Base-by-base conservation (phyloP, 2,113 vertebrate species). In the Bufo gargarizans region DNA sequence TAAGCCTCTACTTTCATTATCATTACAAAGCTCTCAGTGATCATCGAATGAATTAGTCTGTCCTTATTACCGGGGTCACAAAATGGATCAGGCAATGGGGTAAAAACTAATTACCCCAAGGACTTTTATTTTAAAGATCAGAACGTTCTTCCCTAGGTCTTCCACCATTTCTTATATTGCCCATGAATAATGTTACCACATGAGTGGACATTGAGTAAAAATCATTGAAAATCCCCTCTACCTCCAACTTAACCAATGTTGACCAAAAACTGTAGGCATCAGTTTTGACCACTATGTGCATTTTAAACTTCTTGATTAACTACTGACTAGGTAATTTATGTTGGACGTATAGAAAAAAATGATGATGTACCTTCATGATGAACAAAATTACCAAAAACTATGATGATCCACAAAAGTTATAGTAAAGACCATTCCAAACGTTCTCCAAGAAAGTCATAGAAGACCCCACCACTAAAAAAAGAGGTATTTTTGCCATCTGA, bases 1-100 rank as follows among this genome's bases (percentile, higher is more conserved):
- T 82, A 82, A 67, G 43, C 61, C 20, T 53, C 19, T 53, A 50
- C 47, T 67, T 83, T 67, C 61, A 67, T 83, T 67, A 50, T 22
- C 47, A 67, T 67, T 67, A 83, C 80, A 65, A 47, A 82, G 80
- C 61, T 50, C 80, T 65, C 22, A 20, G 20, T 82, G 80, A 82
- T 49, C 43, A 43, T 82, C 80, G 49, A 61, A 65, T 65, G 12
- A 19, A 3, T 82, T 49, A 45, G 14, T 65, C 4, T 22, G 43
- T 13, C 47, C 61, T 47, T 17, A 61, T 49, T 6, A n/a, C 20
- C 13, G 22, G 47, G 81, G 63, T 61, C 17, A 50, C 19, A 83
- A 12, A 50, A 83, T 47, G 47, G 63, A 67, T 53, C 11, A 22
- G n/a, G 20, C 47, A 67, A 14, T 82, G 17, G 61, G 61, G 81